phyloP scores from a whole-genome alignment of 1,140 invertebrate genomes.

The Parasteatoda tepidariorum region DNA sequence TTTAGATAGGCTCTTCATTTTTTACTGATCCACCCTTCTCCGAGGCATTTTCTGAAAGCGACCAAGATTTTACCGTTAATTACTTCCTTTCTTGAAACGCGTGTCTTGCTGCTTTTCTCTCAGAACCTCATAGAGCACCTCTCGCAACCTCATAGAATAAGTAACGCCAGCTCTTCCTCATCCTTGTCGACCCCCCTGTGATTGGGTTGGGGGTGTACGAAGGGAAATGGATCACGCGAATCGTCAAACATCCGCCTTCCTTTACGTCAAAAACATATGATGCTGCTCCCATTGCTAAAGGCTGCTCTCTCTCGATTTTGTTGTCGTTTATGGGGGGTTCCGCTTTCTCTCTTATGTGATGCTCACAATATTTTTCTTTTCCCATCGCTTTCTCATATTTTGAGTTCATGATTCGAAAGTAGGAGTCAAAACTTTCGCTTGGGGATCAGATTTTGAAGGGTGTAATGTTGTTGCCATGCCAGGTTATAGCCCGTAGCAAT shows the following conservation, averaged over 20 bases:
- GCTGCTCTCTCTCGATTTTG: not conserved
- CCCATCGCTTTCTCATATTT: too few relatives aligned
- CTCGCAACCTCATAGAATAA: not conserved
- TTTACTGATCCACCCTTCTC: not conserved
- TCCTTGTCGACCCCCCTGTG: slow-evolving; percentile 4
- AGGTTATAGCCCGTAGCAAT: too few relatives aligned
- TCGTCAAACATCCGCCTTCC: slow-evolving; percentile 46
- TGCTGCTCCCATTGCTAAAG: slow-evolving; percentile 50
- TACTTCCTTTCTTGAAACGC: slow-evolving; percentile 25
- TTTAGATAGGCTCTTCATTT: not conserved
- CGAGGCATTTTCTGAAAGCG: slow-evolving; percentile 12
- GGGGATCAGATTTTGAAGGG: too few relatives aligned
- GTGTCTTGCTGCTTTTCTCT: too few relatives aligned
- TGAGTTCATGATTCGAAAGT: not conserved
- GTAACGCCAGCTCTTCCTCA: not conserved
- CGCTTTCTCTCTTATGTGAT: not conserved
- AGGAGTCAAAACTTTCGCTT: not conserved
- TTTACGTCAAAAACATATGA: slow-evolving; percentile 53
- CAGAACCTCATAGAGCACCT: too few relatives aligned
- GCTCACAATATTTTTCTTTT: too few relatives aligned
- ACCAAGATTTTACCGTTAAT: slow-evolving; percentile 23
- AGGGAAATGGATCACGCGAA: slow-evolving; percentile 43
- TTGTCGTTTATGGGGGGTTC: not conserved
- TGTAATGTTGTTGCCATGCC: too few relatives aligned
- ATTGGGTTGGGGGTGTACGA: not conserved